Conservation (phyloP, 2,113 vertebrate genomes). For the Malurus cyaneus region DNA sequence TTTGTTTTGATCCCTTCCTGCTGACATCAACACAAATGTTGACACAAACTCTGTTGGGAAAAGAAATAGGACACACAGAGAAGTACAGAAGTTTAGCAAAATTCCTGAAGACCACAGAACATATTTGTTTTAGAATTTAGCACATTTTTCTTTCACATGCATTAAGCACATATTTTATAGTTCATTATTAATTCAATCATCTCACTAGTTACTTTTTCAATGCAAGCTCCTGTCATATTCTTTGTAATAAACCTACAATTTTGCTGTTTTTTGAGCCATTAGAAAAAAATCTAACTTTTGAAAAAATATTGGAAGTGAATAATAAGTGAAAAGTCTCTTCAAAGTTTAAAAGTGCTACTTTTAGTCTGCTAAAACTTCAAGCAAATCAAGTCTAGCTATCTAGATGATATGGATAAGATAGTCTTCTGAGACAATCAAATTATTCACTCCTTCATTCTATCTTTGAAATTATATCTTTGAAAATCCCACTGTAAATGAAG, state of each 20-base stretch:
- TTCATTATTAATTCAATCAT: not conserved
- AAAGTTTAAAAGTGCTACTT: not conserved
- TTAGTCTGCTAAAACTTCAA: not conserved
- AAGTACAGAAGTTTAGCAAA: not conserved
- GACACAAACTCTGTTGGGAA: not conserved
- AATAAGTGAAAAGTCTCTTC: not conserved
- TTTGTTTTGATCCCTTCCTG: not conserved
- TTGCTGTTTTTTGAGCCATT: not conserved
- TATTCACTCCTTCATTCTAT: not conserved
- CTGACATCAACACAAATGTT: not conserved
- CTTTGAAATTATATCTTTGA: not conserved
- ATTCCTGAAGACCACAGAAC: constrained; percentile 18
- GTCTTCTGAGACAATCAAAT: not conserved
- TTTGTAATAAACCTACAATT: not conserved
- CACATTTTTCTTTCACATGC: not conserved
- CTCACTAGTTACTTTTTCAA: not conserved
- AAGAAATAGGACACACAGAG: not conserved
- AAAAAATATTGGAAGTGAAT: not conserved
- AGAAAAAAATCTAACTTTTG: not conserved
- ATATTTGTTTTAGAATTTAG: not conserved
- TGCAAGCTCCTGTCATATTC: not conserved
- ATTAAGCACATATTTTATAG: not conserved
- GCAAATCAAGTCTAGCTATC: not conserved
- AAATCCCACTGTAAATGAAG: not conserved
- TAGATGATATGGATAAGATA: not conserved